Evolutionary conservation across 92 coral and sea anemone genomes (phyloP).

Genomic region (Diadumene lineata): DNA sequence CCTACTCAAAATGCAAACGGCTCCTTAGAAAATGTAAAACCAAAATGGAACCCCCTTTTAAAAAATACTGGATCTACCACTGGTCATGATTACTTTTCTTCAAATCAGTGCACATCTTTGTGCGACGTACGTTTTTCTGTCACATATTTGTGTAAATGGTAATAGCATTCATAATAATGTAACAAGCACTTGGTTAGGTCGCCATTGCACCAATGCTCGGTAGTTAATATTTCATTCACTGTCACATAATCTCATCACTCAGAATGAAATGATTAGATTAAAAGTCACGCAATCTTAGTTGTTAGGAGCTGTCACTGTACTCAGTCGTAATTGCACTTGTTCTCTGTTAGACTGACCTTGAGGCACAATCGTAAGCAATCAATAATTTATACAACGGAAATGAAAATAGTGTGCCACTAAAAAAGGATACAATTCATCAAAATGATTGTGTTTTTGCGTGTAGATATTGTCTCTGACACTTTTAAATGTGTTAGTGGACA

Average conservation of each 20-base stretch:
- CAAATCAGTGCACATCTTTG: too few species aligned
- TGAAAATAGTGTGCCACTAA: not conserved
- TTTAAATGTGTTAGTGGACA: too few species aligned
- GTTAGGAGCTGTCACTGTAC: not conserved
- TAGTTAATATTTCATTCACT: not conserved
- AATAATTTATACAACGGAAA: not conserved
- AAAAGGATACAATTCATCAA: not conserved
- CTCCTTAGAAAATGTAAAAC: too few species aligned
- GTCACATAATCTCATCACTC: not conserved
- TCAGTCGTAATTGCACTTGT: not conserved
- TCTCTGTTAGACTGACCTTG: conserved; percentile 5
- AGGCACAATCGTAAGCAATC: conserved; percentile 2
- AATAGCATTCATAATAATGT: not conserved
- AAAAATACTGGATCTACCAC: too few species aligned
- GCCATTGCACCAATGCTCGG: not conserved
- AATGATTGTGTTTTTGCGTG: not conserved
- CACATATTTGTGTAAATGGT: not conserved
- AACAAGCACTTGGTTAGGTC: not conserved
- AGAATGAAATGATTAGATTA: not conserved
- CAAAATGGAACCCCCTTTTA: too few species aligned
- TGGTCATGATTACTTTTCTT: too few species aligned
- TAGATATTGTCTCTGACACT: too few species aligned
- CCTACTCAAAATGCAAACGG: too few species aligned
- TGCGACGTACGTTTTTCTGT: not conserved
- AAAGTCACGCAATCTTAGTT: not conserved